phyloP scores from a whole-genome alignment of 2,797 vertebrate species.

The Onychomys arenicola region DNA sequence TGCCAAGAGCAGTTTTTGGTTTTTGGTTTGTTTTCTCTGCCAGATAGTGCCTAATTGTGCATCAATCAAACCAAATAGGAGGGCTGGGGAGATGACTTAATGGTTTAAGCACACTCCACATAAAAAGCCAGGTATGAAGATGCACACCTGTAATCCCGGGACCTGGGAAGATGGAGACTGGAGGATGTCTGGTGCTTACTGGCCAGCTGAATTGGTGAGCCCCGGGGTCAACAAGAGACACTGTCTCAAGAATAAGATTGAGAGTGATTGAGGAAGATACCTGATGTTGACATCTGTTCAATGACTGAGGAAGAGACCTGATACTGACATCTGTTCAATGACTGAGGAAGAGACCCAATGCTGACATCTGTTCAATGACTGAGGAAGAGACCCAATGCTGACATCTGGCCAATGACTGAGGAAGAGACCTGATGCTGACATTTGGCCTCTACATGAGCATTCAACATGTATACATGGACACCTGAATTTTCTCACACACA shows the following conservation, averaged over 20 bases:
- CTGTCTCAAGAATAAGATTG: neutral
- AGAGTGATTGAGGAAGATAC: neutral
- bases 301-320: too few relatives aligned
- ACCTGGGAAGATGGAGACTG: neutral
- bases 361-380: neutral
- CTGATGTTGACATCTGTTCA: too few relatives aligned
- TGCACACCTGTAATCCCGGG: neutral
- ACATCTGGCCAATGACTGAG: neutral
- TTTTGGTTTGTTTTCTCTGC: neutral
- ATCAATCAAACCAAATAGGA: neutral
- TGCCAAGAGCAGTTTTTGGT: neutral
- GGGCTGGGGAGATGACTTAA: neutral
- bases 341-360: neutral
- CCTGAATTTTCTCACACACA: neutral
- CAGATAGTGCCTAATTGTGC: neutral
- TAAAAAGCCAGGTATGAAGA: neutral
- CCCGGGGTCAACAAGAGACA: neutral
- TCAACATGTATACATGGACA: neutral
- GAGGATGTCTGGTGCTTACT: neutral
- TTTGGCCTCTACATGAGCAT: neutral
- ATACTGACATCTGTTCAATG: too few relatives aligned
- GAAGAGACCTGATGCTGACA: neutral
- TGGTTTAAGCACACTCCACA: neutral
- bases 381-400: neutral
- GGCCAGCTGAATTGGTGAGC: neutral